Conservation (phyloP, 2,113 vertebrate genomes). For the Macaca mulatta region DNA sequence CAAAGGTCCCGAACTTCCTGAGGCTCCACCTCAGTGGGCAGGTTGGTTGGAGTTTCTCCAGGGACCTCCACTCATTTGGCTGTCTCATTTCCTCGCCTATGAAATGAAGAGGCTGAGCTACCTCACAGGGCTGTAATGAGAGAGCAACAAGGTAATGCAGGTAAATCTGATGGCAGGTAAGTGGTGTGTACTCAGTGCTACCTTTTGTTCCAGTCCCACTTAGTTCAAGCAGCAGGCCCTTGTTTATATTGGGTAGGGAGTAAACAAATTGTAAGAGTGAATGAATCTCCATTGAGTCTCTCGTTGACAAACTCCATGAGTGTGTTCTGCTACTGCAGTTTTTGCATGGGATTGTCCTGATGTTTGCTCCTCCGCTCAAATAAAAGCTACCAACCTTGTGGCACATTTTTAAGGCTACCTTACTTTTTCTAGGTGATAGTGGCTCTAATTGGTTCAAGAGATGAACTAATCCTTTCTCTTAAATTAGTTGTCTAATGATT, state of each 20-base stretch:
- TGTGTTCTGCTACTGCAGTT: neutral
- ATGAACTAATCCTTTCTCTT: slow-evolving; percentile 57
- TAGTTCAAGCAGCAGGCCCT: neutral
- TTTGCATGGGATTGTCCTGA: neutral
- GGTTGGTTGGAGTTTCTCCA: too few relatives aligned
- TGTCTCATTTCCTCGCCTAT: neutral
- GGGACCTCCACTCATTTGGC: too few relatives aligned
- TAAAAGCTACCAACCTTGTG: neutral
- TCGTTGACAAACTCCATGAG: neutral
- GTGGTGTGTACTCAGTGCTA: neutral
- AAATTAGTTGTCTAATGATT: slow-evolving; percentile 56
- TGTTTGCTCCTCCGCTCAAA: neutral
- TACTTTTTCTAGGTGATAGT: slow-evolving; percentile 2
- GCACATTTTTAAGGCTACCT: neutral
- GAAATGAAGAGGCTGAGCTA: neutral
- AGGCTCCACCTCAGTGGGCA: too few relatives aligned
- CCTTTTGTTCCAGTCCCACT: neutral
- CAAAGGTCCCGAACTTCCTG: too few relatives aligned
- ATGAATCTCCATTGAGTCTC: neutral
- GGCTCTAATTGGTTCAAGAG: slow-evolving; percentile 53
- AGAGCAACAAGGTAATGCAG: neutral
- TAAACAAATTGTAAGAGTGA: neutral
- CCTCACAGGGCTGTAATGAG: neutral
- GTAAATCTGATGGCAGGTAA: neutral
- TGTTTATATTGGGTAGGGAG: neutral